Evolutionary conservation across 2,113 vertebrate species (phyloP).

Genomic region (Sturnira hondurensis): DNA sequence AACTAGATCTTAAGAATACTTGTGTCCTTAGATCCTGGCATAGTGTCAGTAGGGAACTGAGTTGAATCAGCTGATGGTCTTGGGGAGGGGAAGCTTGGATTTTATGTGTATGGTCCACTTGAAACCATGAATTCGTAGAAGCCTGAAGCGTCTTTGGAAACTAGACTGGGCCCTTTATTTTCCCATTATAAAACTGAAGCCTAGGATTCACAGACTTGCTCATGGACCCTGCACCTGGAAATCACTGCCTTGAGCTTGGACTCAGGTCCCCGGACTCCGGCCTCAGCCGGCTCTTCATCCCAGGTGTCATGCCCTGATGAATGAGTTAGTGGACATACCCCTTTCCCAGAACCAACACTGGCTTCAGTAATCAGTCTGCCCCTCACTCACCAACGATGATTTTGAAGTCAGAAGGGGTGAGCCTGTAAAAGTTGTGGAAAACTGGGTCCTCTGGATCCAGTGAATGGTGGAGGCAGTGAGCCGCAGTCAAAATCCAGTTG

Average conservation of each 20-base stretch:
- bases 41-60: background rate
- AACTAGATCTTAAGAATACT: background rate
- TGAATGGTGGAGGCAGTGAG: conserved; percentile 77
- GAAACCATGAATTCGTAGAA: background rate
- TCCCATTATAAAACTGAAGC: background rate
- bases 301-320: background rate
- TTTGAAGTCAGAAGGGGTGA: conserved; percentile 71
- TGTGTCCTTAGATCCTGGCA: background rate
- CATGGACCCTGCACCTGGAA: background rate
- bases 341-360: background rate
- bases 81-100: background rate
- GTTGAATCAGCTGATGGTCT: background rate
- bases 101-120: background rate
- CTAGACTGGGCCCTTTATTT: background rate
- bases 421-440: background rate
- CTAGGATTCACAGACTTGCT: background rate
- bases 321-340: background rate
- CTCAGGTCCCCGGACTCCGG: background rate
- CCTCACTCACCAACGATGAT: conserved; percentile 76
- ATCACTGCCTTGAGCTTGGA: background rate
- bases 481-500: conserved; percentile 77
- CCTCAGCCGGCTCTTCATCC: background rate
- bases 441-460: conserved; percentile 38
- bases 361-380: background rate
- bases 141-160: background rate